Percentiles rank a stretch among this genome's conserved stretches.
These are phyloP conservation scores for Brachionus sp. DNA, from an alignment of 1,140 invertebrate species.

Conservation along the genomic window DNA sequence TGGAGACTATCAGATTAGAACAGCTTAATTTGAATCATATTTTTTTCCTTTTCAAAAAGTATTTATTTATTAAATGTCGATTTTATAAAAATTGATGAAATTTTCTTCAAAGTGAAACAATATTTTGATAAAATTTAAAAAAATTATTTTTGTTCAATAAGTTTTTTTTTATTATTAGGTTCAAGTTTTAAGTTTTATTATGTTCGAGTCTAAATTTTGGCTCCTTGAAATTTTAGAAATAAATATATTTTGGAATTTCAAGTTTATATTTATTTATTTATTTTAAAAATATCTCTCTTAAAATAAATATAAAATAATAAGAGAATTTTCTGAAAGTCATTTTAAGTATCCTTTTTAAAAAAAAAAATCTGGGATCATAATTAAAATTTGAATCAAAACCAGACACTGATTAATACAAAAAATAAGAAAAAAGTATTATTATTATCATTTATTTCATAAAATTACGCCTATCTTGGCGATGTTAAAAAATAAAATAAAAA, in stretches of 20 bases:
- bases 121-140: conserved; percentile 1
- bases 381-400: too few species aligned
- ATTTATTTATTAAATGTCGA: neutral
- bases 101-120: neutral
- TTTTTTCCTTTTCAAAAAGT: neutral
- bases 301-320: too few species aligned
- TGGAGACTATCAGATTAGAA: conserved; percentile 87
- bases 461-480: too few species aligned
- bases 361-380: too few species aligned
- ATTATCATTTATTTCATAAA: too few species aligned
- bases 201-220: neutral
- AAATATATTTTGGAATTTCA: neutral
- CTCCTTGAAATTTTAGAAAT: neutral
- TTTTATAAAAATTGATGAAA: neutral
- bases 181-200: neutral
- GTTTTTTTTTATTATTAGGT: neutral
- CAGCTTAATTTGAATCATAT: neutral
- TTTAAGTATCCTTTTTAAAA: too few species aligned
- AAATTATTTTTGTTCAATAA: conserved; percentile 1
- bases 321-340: too few species aligned
- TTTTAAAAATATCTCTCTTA: too few species aligned
- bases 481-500: too few species aligned
- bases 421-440: too few species aligned
- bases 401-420: too few species aligned
- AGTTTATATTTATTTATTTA: too few species aligned